Percentiles rank a stretch among this genome's conserved stretches.
Evolutionary conservation across 2,113 vertebrate species (phyloP).

Genomic region (Polypterus bichir): DNA sequence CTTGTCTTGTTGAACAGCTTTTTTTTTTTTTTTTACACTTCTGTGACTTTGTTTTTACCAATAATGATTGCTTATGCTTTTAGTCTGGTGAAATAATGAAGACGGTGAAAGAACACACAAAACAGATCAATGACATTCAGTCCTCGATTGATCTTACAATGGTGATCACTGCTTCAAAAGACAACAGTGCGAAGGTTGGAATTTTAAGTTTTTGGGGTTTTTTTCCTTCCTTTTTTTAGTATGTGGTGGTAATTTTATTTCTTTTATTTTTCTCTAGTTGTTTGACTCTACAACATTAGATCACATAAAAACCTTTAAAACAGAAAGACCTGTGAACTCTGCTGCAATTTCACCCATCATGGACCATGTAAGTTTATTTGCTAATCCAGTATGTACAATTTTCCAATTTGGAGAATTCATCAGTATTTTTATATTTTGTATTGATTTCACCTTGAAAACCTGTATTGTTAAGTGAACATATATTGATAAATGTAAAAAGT

Average conservation of each 20-base stretch:
- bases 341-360: conserved; percentile 88
- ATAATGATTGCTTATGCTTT: neutral
- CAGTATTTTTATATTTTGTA: no score
- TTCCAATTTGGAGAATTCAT: no score
- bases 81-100: conserved; percentile 82
- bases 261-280: conserved; percentile 42
- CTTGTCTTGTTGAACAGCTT: no score
- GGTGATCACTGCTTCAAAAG: conserved; percentile 90
- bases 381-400: no score
- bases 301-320: conserved; percentile 86
- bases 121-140: conserved; percentile 96
- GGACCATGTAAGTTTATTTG: conserved; percentile 68
- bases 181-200: conserved; percentile 83
- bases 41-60: no score
- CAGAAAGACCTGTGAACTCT: conserved; percentile 88
- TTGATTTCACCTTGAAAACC: no score
- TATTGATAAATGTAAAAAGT: no score
- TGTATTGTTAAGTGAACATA: no score
- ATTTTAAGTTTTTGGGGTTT: neutral
- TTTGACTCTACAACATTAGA: conserved; percentile 75
- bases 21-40: no score
- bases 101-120: conserved; percentile 80
- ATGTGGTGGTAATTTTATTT: neutral
- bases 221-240: neutral
- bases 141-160: conserved; percentile 85